Evolutionary conservation across 2,113 vertebrate genomes (phyloP), one percentile per base, ranked within the genome.

Genomic region (Campylomormyrus tamandua): DNA sequence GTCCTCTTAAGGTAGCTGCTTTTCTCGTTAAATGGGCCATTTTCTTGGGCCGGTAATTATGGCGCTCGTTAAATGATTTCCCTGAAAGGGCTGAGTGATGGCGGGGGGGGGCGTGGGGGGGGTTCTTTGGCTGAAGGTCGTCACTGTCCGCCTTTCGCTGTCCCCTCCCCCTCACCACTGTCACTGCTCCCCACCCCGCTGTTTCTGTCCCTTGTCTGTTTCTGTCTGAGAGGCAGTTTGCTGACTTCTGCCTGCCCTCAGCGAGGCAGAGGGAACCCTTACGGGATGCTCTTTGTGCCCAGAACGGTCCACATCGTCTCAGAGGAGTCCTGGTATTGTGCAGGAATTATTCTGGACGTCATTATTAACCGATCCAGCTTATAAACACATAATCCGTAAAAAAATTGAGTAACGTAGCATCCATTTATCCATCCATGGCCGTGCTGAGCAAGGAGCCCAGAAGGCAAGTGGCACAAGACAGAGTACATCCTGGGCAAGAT

Each of bases 21-120:
- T 53, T 84, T 24, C 35, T 35, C 53, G 39, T 89, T 84, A 45
- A 85, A 89, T 83, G 52, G 89, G 19, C 77, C 21, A 62, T 89
- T 89, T 89, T 62, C 74, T 62, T 45, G 24, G 74, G 74, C 39
- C 15, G 52, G 11, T 89, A 83, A 89, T 84, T 89, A 84, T 42
- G 80, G 53, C 31, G 31, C 21, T 56, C 50, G 11, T 58, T 89
- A 84, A 84, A 52, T 13, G n/a, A 46, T 45, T 88, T 45, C 52
- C 56, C 74, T 77, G 74, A 77, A 77, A 77, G 31, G 70, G 31
- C 70, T 39, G 31, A 77, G 70, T 53, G 13, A 50, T 27, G 46
- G 21, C 0, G 11, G 15, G 6, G 1, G 1, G 35, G 42, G 13
- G 19, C 1, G 39, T 21, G 42, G 10, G 46, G 10, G n/a, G n/a